Base-by-base conservation (phyloP, 2,797 vertebrate species). In the Halcyon badia region DNA sequence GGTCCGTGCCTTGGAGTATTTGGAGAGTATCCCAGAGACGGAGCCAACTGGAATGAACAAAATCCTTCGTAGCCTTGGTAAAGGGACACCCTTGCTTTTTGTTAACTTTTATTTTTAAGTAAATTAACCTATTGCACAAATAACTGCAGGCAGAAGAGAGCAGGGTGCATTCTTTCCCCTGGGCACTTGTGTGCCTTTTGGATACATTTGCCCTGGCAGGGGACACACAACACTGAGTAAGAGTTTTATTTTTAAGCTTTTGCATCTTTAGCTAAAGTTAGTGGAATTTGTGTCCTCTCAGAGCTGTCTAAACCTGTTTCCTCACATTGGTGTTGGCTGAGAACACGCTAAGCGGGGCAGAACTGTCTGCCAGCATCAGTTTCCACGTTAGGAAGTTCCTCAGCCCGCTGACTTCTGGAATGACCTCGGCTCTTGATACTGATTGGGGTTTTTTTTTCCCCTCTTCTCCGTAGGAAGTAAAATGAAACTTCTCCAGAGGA, bases 51-150 rank as follows among this genome's bases (percentile, higher is more conserved):
- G 99, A 12, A 97, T 99, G 95, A 99, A 99, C 98, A 99, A 97
- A 98, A 99, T 99, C 97, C 98, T 99, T 66, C 99, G 99, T 95
- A 99, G 98, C 93, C 98, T 99, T 25, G 99, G 99, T 99, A 97
- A 98, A 98, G 94, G 20, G 13, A 61, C 35, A 57, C 14, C 4
- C 17, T 93, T 58, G 30, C 11, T 65, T 60, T 80, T 61, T 64
- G 5, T 70, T 86, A 3, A 4, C 42, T 26, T 57, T 26, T 42
- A 61, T 26, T 42, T 46, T 4, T 5, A 28, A 44, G n/a, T 54
- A 56, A 19, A 41, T 20, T 11, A 30, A 41, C 20, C 49, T 33
- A 9, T 44, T 33, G 37, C 64, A 44, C 54, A 64, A 75, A 26
- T 37, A 39, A 49, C 37, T 14, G 13, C 5, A 57, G 9, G 19